A percentile compares a stretch with the other conserved stretches of the same genome.
Evolutionary conservation across 2,888 invertebrate genomes (phyloP).

Genomic region (Ypsolopha sequella): DNA sequence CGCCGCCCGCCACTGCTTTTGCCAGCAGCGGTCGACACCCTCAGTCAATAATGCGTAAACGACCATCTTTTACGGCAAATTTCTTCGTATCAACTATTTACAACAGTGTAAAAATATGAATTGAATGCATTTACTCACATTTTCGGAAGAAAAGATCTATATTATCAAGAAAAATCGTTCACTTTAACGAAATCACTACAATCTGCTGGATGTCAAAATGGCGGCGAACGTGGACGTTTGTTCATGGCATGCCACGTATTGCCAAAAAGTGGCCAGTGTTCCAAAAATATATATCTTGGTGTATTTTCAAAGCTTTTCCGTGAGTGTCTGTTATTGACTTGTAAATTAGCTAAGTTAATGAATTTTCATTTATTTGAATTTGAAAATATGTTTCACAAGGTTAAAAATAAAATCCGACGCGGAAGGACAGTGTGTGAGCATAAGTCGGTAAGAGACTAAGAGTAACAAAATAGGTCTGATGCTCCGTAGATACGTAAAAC

Average conservation of each 20-base stretch:
- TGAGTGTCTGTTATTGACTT: no score
- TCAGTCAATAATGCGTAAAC: constrained; percentile 27
- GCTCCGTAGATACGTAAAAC: no score
- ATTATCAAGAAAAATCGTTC: constrained; percentile 75
- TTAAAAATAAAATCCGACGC: no score
- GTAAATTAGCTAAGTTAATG: no score
- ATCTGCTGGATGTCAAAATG: constrained; percentile 86
- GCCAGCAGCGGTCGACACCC: constrained; percentile 69
- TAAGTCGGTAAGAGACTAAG: no score
- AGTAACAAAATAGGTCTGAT: no score
- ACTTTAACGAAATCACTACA: constrained; percentile 78
- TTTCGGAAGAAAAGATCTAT: constrained; percentile 64
- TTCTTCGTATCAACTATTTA: constrained; percentile 12
- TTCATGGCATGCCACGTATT: constrained; percentile 86
- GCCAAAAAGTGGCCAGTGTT: constrained; percentile 63
- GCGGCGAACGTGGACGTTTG: constrained; percentile 82
- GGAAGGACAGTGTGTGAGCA: no score
- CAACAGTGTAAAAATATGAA: neutral
- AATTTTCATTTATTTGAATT: no score
- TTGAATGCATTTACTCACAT: constrained; percentile 50
- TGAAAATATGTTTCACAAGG: no score
- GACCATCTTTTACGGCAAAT: constrained; percentile 21
- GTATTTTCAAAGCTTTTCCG: no score
- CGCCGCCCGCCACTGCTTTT: constrained; percentile 71
- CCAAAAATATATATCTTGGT: constrained; percentile 11